phyloP scores from a whole-genome alignment of 2,797 vertebrate species.

The Australoheros facetus region DNA sequence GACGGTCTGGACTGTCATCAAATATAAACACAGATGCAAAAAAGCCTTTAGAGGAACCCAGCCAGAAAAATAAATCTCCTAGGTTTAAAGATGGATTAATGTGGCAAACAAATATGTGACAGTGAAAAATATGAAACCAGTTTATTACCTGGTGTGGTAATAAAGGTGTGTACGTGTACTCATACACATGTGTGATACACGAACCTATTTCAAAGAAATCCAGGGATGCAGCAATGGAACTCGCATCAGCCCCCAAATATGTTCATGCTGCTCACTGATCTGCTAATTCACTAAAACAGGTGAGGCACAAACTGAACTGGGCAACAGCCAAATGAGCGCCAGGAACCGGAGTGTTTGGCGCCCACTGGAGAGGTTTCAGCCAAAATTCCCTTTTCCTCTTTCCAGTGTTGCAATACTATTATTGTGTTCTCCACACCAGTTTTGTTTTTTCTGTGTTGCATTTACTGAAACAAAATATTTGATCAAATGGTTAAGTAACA shows the following conservation, averaged over 20 bases:
- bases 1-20: constrained; percentile 67
- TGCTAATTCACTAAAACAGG: constrained; percentile 22
- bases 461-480: background rate
- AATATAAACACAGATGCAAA: constrained; percentile 26
- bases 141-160: background rate
- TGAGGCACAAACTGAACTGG: background rate
- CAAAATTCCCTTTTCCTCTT: background rate
- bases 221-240: constrained; percentile 4
- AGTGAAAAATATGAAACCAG: background rate
- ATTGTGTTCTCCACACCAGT: background rate
- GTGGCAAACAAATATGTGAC: background rate
- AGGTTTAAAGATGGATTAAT: background rate
- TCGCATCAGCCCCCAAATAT: background rate
- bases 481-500: background rate
- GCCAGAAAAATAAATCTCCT: background rate
- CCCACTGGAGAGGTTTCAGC: background rate
- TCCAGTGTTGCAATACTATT: background rate
- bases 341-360: background rate
- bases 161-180: background rate
- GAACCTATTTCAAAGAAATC: background rate
- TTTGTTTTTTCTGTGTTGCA: background rate
- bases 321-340: background rate
- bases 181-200: background rate
- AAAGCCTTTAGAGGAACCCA: background rate
- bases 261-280: constrained; percentile 25